Conservation (phyloP, 2,113 vertebrate genomes). For the Origma solitaria region DNA sequence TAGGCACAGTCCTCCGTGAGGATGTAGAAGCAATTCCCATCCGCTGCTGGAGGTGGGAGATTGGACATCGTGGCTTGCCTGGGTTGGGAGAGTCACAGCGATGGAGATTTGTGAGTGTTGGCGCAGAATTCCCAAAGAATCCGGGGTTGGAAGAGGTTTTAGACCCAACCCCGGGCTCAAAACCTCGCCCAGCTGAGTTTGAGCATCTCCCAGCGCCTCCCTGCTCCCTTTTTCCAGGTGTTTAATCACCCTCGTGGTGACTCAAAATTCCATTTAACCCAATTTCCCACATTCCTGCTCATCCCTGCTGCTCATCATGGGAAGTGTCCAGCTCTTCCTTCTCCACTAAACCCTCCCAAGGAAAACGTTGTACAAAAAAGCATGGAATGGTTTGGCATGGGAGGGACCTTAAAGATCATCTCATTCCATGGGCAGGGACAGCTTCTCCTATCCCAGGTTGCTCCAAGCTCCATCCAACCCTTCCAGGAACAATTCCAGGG, state of each 20-base stretch:
- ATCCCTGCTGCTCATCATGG: accelerated
- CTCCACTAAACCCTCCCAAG: not conserved
- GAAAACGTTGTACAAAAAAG: not conserved
- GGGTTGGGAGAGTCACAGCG: not conserved
- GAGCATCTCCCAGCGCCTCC: not conserved
- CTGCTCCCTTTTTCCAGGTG: not conserved
- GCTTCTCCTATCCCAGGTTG: not conserved
- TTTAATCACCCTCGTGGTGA: not conserved
- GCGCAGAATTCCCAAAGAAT: not conserved
- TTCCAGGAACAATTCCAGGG: not conserved
- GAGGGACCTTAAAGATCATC: not conserved
- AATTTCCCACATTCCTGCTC: not conserved
- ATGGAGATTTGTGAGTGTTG: not conserved
- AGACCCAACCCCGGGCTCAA: accelerated
- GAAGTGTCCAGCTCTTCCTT: not conserved
- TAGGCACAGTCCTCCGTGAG: slow-evolving; percentile 8
- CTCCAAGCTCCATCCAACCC: not conserved
- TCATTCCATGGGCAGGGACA: not conserved
- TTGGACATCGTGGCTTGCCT: not conserved
- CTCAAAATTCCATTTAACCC: not conserved
- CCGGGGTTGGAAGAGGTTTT: not conserved
- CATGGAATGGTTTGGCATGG: not conserved
- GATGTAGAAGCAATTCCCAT: slow-evolving; percentile 70
- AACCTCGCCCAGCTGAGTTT: not conserved
- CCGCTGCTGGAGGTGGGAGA: not conserved